Evolutionary conservation across 2,113 vertebrate species (phyloP), one percentile per base, ranked within the genome.

Genomic region (Mustela nigripes): DNA sequence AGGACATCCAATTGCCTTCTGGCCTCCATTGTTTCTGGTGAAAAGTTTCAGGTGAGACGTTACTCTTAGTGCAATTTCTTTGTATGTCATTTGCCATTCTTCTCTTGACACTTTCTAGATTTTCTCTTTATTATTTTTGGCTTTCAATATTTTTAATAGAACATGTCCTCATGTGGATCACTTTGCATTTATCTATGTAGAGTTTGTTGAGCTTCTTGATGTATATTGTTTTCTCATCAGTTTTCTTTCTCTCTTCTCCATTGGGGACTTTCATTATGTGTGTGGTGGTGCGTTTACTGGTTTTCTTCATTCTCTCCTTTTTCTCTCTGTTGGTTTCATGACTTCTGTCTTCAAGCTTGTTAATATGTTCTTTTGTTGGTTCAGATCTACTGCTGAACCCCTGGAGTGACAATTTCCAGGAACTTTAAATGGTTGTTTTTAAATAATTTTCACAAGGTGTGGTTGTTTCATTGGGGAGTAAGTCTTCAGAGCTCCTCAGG

Each of bases 61-160:
- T 53, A 42, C 78, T 63, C 45, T 69, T 42, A 58, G 15, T 90
- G 36, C 56, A 28, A 33, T 24, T 93, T 3, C 48, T 19, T 53
- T 31, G 1, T 85, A 65, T 4, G 21, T 65, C 12, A 78, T 95
- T 18, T 82, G 15, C 16, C 42, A 31, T 39, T 97, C 62, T 96
- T 42, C 24, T 58, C 26, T 69, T 83, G 15, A 11, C 62, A 19
- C 14, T 76, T 95, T 56, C 22, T 36, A 60, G 74, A 73, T 91
- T 97, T 97, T 87, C 39, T 94, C 12, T 87, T 63, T 80, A 31
- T 48, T n/a, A 31, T 56, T n/a, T 93, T 87, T 78, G 90, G 9
- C 19, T 95, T 69, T 79, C 73, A 78, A 2, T 11, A 63, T 62
- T 92, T 89, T 89, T 24, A 71, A 53, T 71, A 11, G 65, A 4